Percentiles rank a stretch among this genome's conserved stretches.
Evolutionary conservation across 2,113 vertebrate species (phyloP).

Genomic region (Sceloporus tristichus): DNA sequence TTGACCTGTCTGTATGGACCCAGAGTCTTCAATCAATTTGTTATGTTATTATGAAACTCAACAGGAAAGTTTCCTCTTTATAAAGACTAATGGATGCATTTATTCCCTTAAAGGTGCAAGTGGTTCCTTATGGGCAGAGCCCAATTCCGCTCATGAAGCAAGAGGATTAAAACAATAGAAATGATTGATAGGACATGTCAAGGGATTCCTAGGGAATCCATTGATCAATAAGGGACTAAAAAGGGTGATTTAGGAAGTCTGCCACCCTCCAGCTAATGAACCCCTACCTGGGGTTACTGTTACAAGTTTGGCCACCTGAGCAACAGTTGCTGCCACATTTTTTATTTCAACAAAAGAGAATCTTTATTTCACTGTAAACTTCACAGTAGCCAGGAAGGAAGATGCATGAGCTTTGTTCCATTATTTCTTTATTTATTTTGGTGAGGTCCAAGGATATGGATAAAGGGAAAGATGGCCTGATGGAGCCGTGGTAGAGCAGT

Average conservation of each 20-base stretch:
- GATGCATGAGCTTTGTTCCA: not conserved
- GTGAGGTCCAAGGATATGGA: not conserved
- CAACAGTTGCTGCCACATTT: not conserved
- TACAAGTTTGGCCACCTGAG: too few species aligned
- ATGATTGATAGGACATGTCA: not conserved
- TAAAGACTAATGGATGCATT: not conserved
- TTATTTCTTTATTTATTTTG: not conserved
- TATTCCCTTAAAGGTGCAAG: not conserved
- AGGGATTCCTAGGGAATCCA: not conserved
- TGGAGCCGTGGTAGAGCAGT: too few species aligned
- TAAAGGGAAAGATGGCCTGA: not conserved
- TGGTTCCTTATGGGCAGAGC: not conserved
- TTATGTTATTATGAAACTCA: not conserved
- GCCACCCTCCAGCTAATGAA: too few species aligned
- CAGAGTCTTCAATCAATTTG: not conserved
- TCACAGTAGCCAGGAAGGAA: not conserved
- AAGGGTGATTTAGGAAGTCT: too few species aligned
- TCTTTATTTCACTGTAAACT: not conserved
- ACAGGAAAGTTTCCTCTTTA: not conserved
- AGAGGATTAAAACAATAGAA: not conserved
- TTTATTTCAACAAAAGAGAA: not conserved
- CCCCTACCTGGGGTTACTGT: too few species aligned
- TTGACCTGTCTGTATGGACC: too few species aligned
- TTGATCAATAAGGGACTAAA: too few species aligned
- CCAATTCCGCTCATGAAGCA: not conserved